Base-by-base conservation (phyloP, 1,140 invertebrate species). In the Drosophila nasuta region DNA sequence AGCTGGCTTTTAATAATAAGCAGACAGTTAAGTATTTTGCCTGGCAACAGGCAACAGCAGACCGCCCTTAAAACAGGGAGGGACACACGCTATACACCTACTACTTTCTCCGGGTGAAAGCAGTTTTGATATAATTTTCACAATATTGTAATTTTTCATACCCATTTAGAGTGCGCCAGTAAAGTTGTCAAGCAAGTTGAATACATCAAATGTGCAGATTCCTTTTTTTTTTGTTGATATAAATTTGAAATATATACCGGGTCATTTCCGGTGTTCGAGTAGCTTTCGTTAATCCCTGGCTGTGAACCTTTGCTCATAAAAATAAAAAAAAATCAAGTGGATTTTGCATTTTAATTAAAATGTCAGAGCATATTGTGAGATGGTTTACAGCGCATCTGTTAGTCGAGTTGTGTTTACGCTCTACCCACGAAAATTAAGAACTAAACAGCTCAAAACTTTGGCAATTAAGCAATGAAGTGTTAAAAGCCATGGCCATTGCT, bases 1-100 rank as follows among this genome's bases (percentile, higher is more conserved):
- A 88, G 80, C 83, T 88, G 86, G 71, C 83, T 86, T 87, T 87
- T 87, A 87, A 88, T 87, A 87, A 87, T 80, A 87, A 87, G 83
- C 85, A 81, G 83, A 81, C 83, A 79, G 80, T 80, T 80, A 88
- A 88, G 77, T 89, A 89, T 85, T 83, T 82, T 76, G 64, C 79
- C 48, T 62, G 75, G 72, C 76, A 82, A 73, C 65, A 62, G 41
- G 20, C 52, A 3, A n/a, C 35, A 43, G 13, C 35, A 13, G 6
- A 17, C 20, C 45, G 8, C 5, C 15, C 35, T 10, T 10, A 33
- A 33, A 4, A 15, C 8, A 25, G 45, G 30, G 38, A 41, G 11
- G 38, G 38, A n/a, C 38, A 41, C 7, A 41, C 0, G 20, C 20
- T 25, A 25, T 25, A 41, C 11, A 41, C 38, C 3, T 3, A 10